Evolutionary conservation across 1,140 invertebrate genomes (phyloP).

Genomic region (Contarinia nasturtii): DNA sequence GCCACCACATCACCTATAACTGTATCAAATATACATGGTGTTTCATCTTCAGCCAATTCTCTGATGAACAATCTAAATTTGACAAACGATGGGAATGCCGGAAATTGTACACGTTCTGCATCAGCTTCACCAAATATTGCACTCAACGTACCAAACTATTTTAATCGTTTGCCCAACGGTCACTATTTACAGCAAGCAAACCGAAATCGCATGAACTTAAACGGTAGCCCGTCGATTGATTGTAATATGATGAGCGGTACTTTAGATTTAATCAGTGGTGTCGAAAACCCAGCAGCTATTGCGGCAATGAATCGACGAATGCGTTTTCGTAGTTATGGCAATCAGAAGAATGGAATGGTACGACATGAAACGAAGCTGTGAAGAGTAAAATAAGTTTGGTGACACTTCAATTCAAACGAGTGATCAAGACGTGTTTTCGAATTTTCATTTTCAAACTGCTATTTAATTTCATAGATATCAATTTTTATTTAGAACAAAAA

Average conservation of each 20-base stretch:
- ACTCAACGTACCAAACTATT: not conserved
- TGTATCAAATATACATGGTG: not conserved
- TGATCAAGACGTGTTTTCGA: too few relatives aligned
- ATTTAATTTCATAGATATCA: too few relatives aligned
- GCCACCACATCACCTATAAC: not conserved
- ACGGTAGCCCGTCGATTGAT: not conserved
- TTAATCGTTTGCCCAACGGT: not conserved
- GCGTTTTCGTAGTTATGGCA: not conserved
- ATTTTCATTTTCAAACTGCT: too few relatives aligned
- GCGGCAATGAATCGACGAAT: not conserved
- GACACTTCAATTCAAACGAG: too few relatives aligned
- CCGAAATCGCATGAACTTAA: not conserved
- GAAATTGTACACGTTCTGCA: not conserved
- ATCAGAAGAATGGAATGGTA: not conserved
- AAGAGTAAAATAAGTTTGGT: not conserved
- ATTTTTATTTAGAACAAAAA: too few relatives aligned
- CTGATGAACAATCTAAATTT: not conserved
- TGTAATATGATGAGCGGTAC: not conserved
- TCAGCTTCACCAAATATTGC: not conserved
- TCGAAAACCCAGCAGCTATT: not conserved
- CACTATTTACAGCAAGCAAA: not conserved
- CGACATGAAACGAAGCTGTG: slow-evolving; percentile 3
- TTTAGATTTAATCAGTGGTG: slow-evolving; percentile 4
- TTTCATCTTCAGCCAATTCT: too few relatives aligned
- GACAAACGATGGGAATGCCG: not conserved